Conservation (phyloP, 35 echinoderm and acorn worm species). For the Ophiothrix spiculata region DNA sequence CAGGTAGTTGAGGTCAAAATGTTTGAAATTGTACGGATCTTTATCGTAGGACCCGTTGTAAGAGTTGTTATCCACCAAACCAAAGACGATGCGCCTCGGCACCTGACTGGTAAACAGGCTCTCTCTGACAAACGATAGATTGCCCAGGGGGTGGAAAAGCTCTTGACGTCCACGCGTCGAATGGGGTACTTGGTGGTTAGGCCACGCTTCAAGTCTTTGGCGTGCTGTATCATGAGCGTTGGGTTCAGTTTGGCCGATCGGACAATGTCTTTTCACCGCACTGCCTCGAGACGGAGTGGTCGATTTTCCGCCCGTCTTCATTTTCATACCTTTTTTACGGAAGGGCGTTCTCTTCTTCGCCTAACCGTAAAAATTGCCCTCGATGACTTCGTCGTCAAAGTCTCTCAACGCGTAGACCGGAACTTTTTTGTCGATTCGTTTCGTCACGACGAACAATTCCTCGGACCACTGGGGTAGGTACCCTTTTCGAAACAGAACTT, state of each 20-base stretch:
- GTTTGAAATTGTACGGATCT: conserved; percentile 29
- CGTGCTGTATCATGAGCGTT: conserved; percentile 19
- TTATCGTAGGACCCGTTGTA: conserved; percentile 17
- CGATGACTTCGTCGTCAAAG: conserved; percentile 40
- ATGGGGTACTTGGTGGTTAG: conserved; percentile 56
- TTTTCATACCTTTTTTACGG: too few species aligned
- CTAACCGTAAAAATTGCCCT: too few species aligned
- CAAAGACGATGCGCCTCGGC: conserved; percentile 30
- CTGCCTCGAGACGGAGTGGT: too few species aligned
- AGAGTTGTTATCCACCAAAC: not conserved
- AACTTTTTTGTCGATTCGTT: not conserved
- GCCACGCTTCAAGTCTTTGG: conserved; percentile 29
- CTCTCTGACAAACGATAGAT: conserved; percentile 47
- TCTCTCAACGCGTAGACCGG: conserved; percentile 33
- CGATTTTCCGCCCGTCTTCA: too few species aligned
- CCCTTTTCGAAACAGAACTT: conserved; percentile 28
- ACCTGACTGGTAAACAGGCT: conserved; percentile 20
- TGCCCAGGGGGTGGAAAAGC: conserved; percentile 37
- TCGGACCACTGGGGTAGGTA: conserved; percentile 36
- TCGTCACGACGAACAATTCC: conserved; percentile 8
- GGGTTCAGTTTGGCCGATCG: conserved; percentile 62
- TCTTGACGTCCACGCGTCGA: conserved; percentile 39
- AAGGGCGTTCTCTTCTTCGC: too few species aligned
- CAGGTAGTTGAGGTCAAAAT: conserved; percentile 20
- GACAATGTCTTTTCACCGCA: too few species aligned